Percentiles rank a stretch among this genome's conserved stretches.
These are phyloP conservation scores for Aplocera efformata DNA, from an alignment of 2,888 invertebrate genomes.

Conservation along the genomic window DNA sequence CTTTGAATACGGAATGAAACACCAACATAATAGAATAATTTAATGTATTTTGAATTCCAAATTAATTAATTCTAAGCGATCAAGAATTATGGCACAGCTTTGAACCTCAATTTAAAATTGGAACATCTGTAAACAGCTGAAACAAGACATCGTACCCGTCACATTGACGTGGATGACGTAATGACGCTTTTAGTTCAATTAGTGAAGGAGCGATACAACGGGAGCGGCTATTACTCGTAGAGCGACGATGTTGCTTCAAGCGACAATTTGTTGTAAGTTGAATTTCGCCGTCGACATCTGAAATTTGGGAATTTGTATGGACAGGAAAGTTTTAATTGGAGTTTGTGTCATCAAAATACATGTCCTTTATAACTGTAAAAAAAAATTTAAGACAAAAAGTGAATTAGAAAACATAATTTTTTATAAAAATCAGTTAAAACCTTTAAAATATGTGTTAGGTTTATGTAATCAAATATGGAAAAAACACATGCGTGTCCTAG, in stretches of 20 bases:
- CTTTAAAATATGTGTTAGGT: too few relatives aligned
- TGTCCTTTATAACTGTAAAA: too few relatives aligned
- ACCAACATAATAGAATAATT: too few relatives aligned
- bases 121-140: constrained; percentile 10
- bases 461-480: too few relatives aligned
- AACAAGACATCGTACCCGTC: not conserved
- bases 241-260: constrained; percentile 11
- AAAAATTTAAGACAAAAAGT: too few relatives aligned
- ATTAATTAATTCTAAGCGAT: not conserved
- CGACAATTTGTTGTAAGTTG: not conserved
- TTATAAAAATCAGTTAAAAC: too few relatives aligned
- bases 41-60: too few relatives aligned
- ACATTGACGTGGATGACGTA: constrained; percentile 11
- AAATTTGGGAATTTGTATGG: not conserved
- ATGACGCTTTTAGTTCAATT: constrained; percentile 15
- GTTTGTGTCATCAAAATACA: not conserved
- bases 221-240: constrained; percentile 5
- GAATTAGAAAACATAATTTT: too few relatives aligned
- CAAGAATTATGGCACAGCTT: constrained; percentile 4
- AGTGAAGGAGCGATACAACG: constrained; percentile 10
- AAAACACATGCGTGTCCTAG: too few relatives aligned
- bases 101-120: constrained; percentile 5
- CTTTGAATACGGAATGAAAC: too few relatives aligned
- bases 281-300: not conserved
- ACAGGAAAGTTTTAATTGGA: constrained; percentile 12